phyloP scores from a whole-genome alignment of 2,797 vertebrate genomes.

The Momotus momota region DNA sequence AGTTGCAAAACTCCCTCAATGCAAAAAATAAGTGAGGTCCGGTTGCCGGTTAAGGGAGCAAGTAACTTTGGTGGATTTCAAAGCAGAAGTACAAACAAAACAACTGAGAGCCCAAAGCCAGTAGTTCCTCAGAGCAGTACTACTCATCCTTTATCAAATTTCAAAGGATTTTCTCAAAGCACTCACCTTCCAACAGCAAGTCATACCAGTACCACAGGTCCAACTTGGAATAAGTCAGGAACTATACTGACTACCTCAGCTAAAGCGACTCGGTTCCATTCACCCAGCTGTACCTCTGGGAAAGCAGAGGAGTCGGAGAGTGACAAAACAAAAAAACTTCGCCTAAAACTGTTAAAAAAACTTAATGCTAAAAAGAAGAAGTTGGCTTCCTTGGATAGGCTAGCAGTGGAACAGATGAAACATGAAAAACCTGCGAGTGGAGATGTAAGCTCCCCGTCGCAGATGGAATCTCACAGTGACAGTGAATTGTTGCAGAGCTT shows the following conservation, averaged over 20 bases:
- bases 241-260: not conserved
- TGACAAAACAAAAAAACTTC: conserved; percentile 83
- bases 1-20: conserved; percentile 21
- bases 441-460: not conserved
- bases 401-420: conserved; percentile 66
- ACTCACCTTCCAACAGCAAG: not conserved
- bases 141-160: not conserved
- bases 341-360: conserved; percentile 89
- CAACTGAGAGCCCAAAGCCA: not conserved
- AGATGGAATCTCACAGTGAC: conserved; percentile 45
- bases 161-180: not conserved
- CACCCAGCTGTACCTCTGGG: not conserved
- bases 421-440: not conserved
- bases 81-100: conserved; percentile 63
- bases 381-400: conserved; percentile 84
- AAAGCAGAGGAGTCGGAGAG: conserved; percentile 32
- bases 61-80: conserved; percentile 87
- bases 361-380: conserved; percentile 93
- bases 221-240: not conserved
- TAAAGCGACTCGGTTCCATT: not conserved
- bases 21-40: conserved; percentile 46
- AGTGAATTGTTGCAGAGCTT: conserved; percentile 75
- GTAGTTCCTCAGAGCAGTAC: conserved; percentile 5
- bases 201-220: not conserved
- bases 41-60: conserved; percentile 83